A percentile compares a stretch with the other conserved stretches of the same genome.
phyloP scores from a whole-genome alignment of 2,888 invertebrate genomes.

The Deroplatys truncata region DNA sequence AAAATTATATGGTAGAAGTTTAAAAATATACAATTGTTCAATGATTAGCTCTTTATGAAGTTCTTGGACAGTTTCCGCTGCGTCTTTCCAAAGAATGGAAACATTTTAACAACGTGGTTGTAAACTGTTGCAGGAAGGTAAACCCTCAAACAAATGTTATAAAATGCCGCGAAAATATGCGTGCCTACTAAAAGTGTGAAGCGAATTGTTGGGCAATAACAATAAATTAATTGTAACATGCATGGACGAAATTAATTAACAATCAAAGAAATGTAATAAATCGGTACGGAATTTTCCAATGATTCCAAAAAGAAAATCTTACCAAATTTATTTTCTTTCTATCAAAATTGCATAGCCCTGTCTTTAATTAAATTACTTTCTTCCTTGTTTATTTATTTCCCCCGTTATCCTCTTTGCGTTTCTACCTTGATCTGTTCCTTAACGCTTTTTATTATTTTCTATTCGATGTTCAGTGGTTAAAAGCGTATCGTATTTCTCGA shows the following conservation, averaged over 20 bases:
- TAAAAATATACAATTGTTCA: not conserved
- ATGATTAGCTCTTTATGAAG: not conserved
- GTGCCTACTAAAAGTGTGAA: not conserved
- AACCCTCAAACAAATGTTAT: slow-evolving; percentile 2
- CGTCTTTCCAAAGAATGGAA: not conserved
- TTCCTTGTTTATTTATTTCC: not conserved
- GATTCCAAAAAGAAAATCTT: not conserved
- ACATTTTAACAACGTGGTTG: not conserved
- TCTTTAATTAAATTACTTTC: not conserved
- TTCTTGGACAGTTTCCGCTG: not conserved
- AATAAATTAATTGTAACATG: slow-evolving; percentile 1
- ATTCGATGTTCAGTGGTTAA: not conserved
- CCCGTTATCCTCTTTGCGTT: not conserved
- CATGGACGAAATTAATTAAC: not conserved
- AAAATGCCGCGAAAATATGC: slow-evolving; percentile 8
- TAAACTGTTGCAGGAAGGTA: not conserved
- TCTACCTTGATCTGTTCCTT: not conserved
- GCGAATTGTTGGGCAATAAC: slow-evolving; percentile 2
- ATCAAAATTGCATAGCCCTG: not conserved
- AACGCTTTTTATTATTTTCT: not conserved
- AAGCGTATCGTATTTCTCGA: not conserved
- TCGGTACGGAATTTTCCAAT: not conserved
- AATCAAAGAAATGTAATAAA: slow-evolving; percentile 2
- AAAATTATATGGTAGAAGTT: not conserved
- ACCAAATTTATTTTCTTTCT: not conserved